phyloP scores from a whole-genome alignment of 2,113 vertebrate genomes.

The Ahaetulla prasina region DNA sequence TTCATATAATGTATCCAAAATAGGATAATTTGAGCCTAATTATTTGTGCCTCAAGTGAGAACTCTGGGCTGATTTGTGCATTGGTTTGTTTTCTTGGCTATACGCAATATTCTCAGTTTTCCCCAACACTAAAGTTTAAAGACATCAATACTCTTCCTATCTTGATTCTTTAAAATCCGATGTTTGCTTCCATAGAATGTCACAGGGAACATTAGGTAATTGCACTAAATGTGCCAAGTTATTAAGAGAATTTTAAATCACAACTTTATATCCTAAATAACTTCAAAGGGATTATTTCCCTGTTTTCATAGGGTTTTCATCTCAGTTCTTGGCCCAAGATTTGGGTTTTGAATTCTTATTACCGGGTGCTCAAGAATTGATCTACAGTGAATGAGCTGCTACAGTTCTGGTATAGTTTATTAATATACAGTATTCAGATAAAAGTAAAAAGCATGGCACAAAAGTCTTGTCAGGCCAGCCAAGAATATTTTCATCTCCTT shows the following conservation, averaged over 20 bases:
- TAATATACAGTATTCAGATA: not conserved
- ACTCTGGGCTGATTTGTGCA: not conserved
- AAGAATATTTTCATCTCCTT: not conserved
- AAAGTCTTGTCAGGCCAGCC: not conserved
- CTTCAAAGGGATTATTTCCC: not conserved
- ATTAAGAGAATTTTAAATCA: not conserved
- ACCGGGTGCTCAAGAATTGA: not conserved
- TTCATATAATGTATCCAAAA: not conserved
- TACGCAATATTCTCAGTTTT: not conserved
- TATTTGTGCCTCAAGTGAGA: not conserved
- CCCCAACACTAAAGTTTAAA: not conserved
- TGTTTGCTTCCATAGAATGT: not conserved
- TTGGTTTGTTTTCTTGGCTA: not conserved
- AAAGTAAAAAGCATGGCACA: not conserved
- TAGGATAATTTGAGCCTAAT: not conserved
- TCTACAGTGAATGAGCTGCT: not conserved
- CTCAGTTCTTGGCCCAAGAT: not conserved
- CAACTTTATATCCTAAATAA: not conserved
- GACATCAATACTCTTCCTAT: not conserved
- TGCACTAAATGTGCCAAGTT: not conserved
- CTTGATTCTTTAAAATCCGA: not conserved
- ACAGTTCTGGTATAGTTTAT: not conserved
- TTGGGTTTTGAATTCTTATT: not conserved
- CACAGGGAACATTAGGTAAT: not conserved
- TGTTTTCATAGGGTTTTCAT: not conserved